Conservation (phyloP, 1,140 invertebrate genomes). For the Cotesia vestalis region DNA sequence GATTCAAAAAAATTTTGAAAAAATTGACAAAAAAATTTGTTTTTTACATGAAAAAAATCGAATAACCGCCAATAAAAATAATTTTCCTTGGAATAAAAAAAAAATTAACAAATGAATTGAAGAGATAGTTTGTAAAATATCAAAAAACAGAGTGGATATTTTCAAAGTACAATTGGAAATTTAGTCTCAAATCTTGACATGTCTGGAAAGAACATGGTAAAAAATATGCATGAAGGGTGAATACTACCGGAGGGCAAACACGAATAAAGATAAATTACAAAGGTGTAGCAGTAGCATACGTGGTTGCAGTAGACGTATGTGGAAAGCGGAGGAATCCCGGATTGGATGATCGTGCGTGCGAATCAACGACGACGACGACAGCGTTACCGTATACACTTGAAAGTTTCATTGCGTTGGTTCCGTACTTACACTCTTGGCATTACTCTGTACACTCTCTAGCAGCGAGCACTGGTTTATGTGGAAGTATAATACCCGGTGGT, state of each 20-base stretch:
- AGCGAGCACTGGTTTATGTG: constrained; percentile 13
- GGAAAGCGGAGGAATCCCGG: constrained; percentile 20
- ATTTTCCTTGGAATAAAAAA: too few relatives aligned
- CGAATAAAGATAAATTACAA: constrained; percentile 30
- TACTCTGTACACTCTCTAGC: constrained; percentile 24
- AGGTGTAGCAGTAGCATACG: background rate
- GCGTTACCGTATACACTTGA: constrained; percentile 13
- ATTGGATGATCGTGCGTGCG: background rate
- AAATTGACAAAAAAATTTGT: too few relatives aligned
- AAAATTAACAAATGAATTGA: too few relatives aligned
- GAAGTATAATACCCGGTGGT: too few relatives aligned
- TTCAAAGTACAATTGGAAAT: too few relatives aligned
- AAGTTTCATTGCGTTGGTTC: constrained; percentile 41
- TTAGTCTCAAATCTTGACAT: background rate
- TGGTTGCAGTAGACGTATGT: background rate
- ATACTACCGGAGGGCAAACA: constrained; percentile 24
- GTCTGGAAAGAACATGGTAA: background rate
- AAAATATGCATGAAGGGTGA: constrained; percentile 25
- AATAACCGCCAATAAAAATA: too few relatives aligned
- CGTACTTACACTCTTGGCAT: background rate
- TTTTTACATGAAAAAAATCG: too few relatives aligned
- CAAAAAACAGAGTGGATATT: too few relatives aligned
- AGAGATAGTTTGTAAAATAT: too few relatives aligned
- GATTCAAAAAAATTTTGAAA: too few relatives aligned
- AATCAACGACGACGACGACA: constrained; percentile 13